Conservation (phyloP, 2,113 vertebrate genomes). For the Ammodytes marinus region DNA sequence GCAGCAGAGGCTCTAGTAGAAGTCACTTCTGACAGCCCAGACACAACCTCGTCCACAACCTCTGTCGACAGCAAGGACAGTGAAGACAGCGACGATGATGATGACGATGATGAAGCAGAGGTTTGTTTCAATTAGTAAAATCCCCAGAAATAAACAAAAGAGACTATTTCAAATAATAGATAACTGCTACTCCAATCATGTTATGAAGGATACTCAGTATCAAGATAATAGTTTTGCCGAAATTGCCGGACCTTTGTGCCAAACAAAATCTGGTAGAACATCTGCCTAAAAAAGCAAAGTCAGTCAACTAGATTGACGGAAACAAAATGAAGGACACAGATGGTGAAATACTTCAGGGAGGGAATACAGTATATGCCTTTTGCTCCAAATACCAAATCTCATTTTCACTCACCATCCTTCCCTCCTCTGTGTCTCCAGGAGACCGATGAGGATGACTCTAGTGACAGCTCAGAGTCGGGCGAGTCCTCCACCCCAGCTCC, state of each 20-base stretch:
- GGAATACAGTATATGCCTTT: not conserved
- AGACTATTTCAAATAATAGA: too few relatives aligned
- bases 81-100: conserved; percentile 51
- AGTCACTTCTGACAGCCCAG: conserved; percentile 30
- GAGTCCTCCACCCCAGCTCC: conserved; percentile 69
- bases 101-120: conserved; percentile 66
- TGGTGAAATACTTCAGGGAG: not conserved
- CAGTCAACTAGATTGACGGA: not conserved
- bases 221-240: not conserved
- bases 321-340: not conserved
- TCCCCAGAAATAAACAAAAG: too few relatives aligned
- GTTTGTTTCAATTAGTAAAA: conserved; percentile 72
- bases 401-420: not conserved
- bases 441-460: conserved; percentile 71
- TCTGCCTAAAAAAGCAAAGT: not conserved
- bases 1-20: conserved; percentile 14
- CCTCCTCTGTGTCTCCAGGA: conserved; percentile 65
- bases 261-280: not conserved
- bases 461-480: conserved; percentile 77
- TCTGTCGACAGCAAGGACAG: conserved; percentile 64
- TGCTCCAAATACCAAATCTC: not conserved
- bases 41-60: conserved; percentile 38
- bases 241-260: not conserved
- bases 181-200: not conserved
- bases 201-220: not conserved